Evolutionary conservation across 1,140 invertebrate genomes (phyloP).

Genomic region (Proales similis): DNA sequence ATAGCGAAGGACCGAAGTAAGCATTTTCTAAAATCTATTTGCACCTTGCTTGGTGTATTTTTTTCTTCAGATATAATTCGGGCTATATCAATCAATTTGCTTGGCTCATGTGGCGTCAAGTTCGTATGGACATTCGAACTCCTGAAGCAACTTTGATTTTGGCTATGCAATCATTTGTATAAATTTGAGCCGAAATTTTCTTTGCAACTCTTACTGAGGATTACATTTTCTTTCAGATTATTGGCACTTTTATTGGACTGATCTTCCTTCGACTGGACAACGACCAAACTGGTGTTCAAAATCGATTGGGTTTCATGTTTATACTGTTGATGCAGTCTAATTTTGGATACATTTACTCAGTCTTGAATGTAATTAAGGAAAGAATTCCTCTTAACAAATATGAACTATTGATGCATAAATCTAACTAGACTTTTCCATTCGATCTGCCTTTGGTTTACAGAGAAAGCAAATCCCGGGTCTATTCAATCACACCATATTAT

Average conservation of each 20-base stretch:
- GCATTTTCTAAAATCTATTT: too few species aligned
- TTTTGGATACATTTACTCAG: slow-evolving; percentile 46
- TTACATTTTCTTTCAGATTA: slow-evolving; percentile 54
- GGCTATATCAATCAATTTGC: slow-evolving; percentile 12
- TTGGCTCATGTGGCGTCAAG: slow-evolving; percentile 32
- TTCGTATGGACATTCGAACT: slow-evolving; percentile 16
- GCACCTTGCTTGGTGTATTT: too few species aligned
- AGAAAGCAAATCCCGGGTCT: slow-evolving; percentile 29
- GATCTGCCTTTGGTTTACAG: slow-evolving; percentile 12
- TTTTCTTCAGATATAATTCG: slow-evolving; percentile 33
- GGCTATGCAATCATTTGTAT: slow-evolving; percentile 1
- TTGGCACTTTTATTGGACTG: slow-evolving; percentile 73
- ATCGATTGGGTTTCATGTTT: slow-evolving; percentile 87
- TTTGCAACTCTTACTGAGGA: not conserved
- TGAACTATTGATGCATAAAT: not conserved
- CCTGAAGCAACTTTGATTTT: slow-evolving; percentile 17
- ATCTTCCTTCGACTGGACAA: slow-evolving; percentile 78
- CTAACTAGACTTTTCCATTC: slow-evolving; percentile 20
- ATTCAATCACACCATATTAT: slow-evolving; percentile 37
- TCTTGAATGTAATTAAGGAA: slow-evolving; percentile 41
- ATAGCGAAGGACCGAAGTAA: too few species aligned
- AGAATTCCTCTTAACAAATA: not conserved
- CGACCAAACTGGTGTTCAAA: slow-evolving; percentile 81
- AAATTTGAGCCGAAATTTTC: too few species aligned
- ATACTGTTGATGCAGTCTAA: slow-evolving; percentile 79